Base-by-base conservation (phyloP, 1,140 invertebrate species). In the Drosophila pachea region DNA sequence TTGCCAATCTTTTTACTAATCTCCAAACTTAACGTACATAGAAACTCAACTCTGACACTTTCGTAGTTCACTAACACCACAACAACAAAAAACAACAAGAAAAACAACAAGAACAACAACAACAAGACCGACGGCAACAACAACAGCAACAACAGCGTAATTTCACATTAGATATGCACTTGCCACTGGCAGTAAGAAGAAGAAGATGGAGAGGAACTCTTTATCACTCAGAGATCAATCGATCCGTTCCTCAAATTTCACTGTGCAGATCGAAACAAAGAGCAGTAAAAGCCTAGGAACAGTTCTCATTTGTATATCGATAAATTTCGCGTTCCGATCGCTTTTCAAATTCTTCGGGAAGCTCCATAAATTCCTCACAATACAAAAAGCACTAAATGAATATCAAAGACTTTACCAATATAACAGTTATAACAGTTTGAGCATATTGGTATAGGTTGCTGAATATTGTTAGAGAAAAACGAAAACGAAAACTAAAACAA, bases 381-480 rank as follows among this genome's bases (percentile, higher is more conserved):
- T 89, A 76, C 82, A 88, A 89, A 89, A 89, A 89, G 87, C 87
- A 89, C 87, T 89, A 84, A 84, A 86, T 86, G 74, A 86, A 86
- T 86, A 86, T 86, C 82, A 86, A 83, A 86, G 74, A 82, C 78
- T 67, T 70, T 83, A 84, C 83, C 78, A 87, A 82, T 83, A 81
- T 65, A 73, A 43, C 14, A 7, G 67, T 72, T 74, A 43, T 71
- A 43, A 40, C 36, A 74, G 50, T 61, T 56, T 49, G 50, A 53
- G 50, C 49, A 69, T 86, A 79, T 86, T 86, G 81, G 81, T 86
- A 86, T 86, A 81, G 81, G 81, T 86, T 86, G 81, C 69, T 86
- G 81, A 86, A 86, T 86, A 86, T 86, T 86, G 81, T 67, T 77
- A 73, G 60, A 59, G 36, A 60, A 72, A 61, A 62, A 58, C 16